Conservation (phyloP, 2,113 vertebrate genomes). For the Nettapus auritus region DNA sequence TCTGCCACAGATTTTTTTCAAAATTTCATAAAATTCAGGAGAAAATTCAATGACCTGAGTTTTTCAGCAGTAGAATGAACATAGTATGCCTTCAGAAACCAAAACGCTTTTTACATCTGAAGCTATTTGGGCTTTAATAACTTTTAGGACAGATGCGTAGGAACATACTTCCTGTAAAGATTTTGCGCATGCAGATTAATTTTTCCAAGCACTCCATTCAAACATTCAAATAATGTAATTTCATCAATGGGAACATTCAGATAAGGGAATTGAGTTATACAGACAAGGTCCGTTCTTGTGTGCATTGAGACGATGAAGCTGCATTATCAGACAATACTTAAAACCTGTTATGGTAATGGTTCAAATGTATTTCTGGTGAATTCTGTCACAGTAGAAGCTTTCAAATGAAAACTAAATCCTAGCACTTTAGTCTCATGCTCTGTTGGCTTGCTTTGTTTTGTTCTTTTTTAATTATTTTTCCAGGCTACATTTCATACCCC, state of each 20-base stretch:
- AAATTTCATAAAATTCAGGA: neutral
- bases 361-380: neutral
- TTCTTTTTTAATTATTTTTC: neutral
- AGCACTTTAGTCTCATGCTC: neutral
- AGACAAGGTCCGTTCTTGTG: neutral
- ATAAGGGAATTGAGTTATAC: neutral
- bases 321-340: neutral
- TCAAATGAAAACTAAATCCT: neutral
- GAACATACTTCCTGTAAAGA: neutral
- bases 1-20: neutral
- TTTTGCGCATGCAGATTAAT: neutral
- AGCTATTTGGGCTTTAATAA: neutral
- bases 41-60: neutral
- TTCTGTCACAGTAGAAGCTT: neutral
- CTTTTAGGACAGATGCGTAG: neutral
- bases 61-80: neutral
- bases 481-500: conserved; percentile 88
- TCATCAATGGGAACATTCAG: neutral
- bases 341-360: neutral
- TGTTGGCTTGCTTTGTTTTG: neutral
- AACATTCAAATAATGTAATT: neutral
- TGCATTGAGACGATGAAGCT: neutral
- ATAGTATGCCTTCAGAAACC: neutral
- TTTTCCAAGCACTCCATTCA: neutral
- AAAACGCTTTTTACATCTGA: neutral